Percentiles rank a stretch among this genome's conserved stretches.
These are phyloP conservation scores for Agapostemon virescens DNA, from an alignment of 2,888 invertebrate genomes.

Conservation along the genomic window DNA sequence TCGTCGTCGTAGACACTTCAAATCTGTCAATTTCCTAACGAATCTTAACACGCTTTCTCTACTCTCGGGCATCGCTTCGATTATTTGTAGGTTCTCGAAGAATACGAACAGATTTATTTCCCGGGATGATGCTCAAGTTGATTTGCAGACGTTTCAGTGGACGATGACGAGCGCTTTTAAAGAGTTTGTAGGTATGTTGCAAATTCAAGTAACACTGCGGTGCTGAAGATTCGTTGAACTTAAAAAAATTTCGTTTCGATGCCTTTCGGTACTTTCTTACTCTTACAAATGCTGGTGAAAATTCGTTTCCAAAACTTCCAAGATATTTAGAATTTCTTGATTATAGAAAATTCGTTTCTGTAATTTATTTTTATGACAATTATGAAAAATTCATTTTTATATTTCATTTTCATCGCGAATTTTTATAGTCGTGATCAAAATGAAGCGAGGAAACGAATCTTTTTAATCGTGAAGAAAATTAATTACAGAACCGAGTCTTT, in stretches of 20 bases:
- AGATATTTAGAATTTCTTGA: background rate
- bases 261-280: background rate
- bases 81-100: background rate
- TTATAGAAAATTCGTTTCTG: background rate
- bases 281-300: background rate
- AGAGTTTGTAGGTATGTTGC: background rate
- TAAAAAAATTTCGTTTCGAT: rapidly evolving
- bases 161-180: background rate
- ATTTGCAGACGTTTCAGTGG: background rate
- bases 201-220: background rate
- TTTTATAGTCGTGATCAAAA: too few relatives aligned
- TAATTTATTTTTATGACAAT: too few relatives aligned
- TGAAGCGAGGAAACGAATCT: too few relatives aligned
- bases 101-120: background rate
- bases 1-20: slow-evolving; percentile 6
- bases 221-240: background rate
- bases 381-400: too few relatives aligned
- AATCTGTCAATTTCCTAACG: background rate
- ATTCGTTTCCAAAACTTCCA: background rate
- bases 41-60: slow-evolving; percentile 1
- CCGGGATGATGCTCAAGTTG: background rate
- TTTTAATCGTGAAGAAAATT: too few relatives aligned
- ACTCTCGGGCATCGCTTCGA: background rate
- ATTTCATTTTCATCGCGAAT: too few relatives aligned
- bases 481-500: too few relatives aligned